phyloP scores from a whole-genome alignment of 2,888 invertebrate genomes.

The Elegia similella region DNA sequence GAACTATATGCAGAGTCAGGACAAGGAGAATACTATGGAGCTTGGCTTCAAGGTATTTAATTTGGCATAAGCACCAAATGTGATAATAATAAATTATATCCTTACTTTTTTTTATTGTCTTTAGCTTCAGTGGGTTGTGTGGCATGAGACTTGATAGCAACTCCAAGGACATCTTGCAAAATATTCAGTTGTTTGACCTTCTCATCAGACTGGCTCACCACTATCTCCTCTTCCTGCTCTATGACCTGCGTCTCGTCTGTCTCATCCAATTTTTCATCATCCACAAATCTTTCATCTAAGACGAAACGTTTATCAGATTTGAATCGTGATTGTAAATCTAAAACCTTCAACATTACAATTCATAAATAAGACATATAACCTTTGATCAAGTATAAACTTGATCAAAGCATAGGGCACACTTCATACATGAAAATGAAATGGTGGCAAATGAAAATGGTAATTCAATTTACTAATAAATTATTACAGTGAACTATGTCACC shows the following conservation, averaged over 20 bases:
- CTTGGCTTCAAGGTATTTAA: too few species aligned
- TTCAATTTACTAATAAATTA: too few species aligned
- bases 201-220: constrained; percentile 64
- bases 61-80: too few species aligned
- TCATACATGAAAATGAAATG: too few species aligned
- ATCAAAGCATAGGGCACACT: too few species aligned
- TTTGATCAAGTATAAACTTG: too few species aligned
- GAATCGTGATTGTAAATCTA: constrained; percentile 87
- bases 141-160: constrained; percentile 48
- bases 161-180: constrained; percentile 79
- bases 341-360: constrained; percentile 64
- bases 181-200: constrained; percentile 79
- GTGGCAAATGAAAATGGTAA: too few species aligned
- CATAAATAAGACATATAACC: background rate
- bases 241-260: constrained; percentile 40
- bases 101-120: constrained; percentile 55
- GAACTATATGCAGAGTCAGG: background rate
- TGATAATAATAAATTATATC: background rate
- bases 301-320: constrained; percentile 89
- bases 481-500: too few species aligned
- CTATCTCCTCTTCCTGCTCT: constrained; percentile 59
- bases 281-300: constrained; percentile 87
- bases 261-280: constrained; percentile 69
- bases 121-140: constrained; percentile 31
- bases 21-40: too few species aligned